These are phyloP conservation scores for Micropoecilia bifurca DNA, from an alignment of 2,797 vertebrate species.

Conservation along the genomic window DNA sequence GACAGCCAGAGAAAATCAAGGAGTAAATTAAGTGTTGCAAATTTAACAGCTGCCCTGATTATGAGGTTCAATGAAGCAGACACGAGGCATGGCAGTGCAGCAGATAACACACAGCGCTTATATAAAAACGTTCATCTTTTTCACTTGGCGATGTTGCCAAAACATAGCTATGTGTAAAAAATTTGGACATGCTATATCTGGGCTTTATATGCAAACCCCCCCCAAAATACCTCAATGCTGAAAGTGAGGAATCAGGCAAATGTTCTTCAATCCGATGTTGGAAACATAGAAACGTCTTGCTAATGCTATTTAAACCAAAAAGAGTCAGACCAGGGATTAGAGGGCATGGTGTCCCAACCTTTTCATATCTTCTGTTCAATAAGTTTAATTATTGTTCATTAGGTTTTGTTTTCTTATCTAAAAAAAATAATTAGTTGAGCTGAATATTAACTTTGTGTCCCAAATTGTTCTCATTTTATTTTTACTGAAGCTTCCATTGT, in stretches of 20 bases:
- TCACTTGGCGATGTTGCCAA: background rate
- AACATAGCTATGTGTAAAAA: background rate
- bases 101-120: conserved; percentile 17
- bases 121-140: background rate
- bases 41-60: conserved; percentile 57
- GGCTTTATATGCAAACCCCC: background rate
- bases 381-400: background rate
- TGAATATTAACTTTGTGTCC: background rate
- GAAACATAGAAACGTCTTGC: background rate
- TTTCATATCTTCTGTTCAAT: background rate
- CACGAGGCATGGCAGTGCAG: conserved; percentile 16
- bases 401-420: background rate
- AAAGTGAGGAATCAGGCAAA: background rate
- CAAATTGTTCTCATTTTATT: background rate
- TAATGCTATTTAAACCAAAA: background rate
- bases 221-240: background rate
- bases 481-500: background rate
- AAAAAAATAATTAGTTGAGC: background rate
- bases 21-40: conserved; percentile 57
- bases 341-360: background rate
- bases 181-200: background rate
- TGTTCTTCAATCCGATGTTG: background rate
- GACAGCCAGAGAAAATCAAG: conserved; percentile 54
- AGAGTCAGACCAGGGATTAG: background rate
- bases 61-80: conserved; percentile 47